Evolutionary conservation across 2,113 vertebrate species (phyloP), one percentile per base, ranked within the genome.

Genomic region (Xiphophorus hellerii): DNA sequence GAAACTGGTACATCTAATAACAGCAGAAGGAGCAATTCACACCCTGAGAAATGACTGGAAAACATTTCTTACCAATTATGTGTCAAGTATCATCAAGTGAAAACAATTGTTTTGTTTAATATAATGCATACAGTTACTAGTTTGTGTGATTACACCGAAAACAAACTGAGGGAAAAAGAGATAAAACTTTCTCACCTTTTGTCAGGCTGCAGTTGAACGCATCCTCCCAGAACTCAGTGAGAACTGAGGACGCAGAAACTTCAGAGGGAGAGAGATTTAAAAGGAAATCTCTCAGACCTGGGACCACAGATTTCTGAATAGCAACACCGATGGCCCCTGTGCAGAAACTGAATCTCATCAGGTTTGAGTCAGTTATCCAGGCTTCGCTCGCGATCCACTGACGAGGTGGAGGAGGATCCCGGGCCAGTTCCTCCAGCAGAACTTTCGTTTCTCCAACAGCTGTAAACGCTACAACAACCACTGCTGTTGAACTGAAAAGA

Each of bases 321-420:
- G 76, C 90, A 62, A 93, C 86, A 7, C 93, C 92, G 0, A 95
- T 77, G 2, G 91, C 83, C 0, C 93, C 92, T 0, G 74, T 44
- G 42, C 85, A 90, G 61, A 90, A 67, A 17, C 60, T 69, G 72
- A 77, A 93, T 0, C 28, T 77, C 22, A 86, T 25, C 77, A 94
- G 58, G 9, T 87, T 66, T 10, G 77, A 71, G 13, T 90, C 71
- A 1, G 92, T 93, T 58, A 92, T 82, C 93, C 94, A 95, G 0
- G 88, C 4, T 64, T 94, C 93, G n/a, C 87, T 93, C 15, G 91
- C 93, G 20, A 94, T 90, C 94, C 94, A 94, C 80, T 94, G 93
- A 25, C 84, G 82, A 9, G 82, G 85, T 29, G 92, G 90, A 4
- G 35, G 6, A 95, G 67, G 5, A 92, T 29, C n/a, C n/a, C n/a